Evolutionary conservation across 2,888 invertebrate genomes (phyloP).

Genomic region (Amphipoea oculea): DNA sequence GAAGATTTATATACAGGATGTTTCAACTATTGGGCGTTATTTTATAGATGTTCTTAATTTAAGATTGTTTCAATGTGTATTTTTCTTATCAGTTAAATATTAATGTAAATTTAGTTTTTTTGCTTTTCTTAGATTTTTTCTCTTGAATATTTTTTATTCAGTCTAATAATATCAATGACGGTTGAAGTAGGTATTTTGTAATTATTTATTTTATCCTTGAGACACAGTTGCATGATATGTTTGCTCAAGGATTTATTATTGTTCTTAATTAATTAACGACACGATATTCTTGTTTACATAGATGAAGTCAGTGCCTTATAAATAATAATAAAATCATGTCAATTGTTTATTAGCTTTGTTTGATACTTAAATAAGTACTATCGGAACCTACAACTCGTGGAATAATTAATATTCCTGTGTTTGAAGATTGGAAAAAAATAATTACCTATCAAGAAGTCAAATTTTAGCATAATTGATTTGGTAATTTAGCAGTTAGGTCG

Average conservation of each 20-base stretch:
- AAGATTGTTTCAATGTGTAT: neutral
- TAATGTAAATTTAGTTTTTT: too few species aligned
- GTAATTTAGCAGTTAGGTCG: neutral
- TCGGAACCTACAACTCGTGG: neutral
- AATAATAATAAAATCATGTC: constrained; percentile 23
- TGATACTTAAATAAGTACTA: neutral
- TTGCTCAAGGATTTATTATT: constrained; percentile 45
- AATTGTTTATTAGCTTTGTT: constrained; percentile 17
- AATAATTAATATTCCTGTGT: neutral
- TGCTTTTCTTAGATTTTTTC: neutral
- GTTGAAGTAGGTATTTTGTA: neutral
- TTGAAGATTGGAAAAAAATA: neutral
- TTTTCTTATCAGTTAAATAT: neutral
- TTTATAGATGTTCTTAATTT: neutral
- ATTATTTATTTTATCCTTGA: constrained; percentile 52
- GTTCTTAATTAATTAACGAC: constrained; percentile 54
- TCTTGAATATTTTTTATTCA: neutral
- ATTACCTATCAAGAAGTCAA: neutral
- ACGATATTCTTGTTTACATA: constrained; percentile 49
- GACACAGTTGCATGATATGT: constrained; percentile 37
- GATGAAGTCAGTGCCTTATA: constrained; percentile 13
- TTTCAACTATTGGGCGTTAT: neutral
- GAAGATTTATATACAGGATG: neutral
- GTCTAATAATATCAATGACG: constrained; percentile 13
- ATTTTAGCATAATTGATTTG: neutral